These are phyloP conservation scores for Tenthredo amoena DNA, from an alignment of 2,888 invertebrate genomes.

Conservation along the genomic window DNA sequence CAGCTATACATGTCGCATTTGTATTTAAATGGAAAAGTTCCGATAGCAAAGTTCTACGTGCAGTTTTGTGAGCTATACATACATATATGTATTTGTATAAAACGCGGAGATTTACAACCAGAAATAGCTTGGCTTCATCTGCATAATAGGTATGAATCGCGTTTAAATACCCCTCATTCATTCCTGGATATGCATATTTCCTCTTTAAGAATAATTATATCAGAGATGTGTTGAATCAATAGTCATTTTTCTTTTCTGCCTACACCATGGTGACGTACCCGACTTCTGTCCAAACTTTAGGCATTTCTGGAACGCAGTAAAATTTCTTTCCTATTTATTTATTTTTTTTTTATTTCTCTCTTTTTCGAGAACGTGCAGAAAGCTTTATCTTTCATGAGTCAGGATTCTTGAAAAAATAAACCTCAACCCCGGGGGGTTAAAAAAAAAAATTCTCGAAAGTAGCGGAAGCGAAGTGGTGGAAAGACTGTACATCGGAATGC, in stretches of 20 bases:
- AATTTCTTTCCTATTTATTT: neutral
- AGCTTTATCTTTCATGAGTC: neutral
- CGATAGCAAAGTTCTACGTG: constrained; percentile 13
- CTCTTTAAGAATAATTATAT: neutral
- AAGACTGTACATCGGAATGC: constrained; percentile 42
- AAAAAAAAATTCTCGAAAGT: constrained; percentile 9
- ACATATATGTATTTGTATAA: neutral
- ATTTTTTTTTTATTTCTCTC: neutral
- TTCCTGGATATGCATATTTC: neutral
- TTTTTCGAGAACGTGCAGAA: neutral
- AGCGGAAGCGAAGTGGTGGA: constrained; percentile 27
- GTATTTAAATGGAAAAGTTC: constrained; percentile 11
- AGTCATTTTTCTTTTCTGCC: neutral
- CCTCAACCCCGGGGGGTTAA: neutral
- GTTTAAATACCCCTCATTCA: neutral
- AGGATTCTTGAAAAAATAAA: constrained; percentile 13
- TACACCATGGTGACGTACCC: neutral
- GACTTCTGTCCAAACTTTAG: neutral
- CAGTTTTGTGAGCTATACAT: neutral
- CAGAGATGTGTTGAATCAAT: neutral
- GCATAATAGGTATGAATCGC: neutral
- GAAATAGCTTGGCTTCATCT: constrained; percentile 4
- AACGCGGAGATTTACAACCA: neutral
- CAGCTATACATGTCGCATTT: neutral
- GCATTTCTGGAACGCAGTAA: neutral